A percentile compares a stretch with the other conserved stretches of the same genome.
phyloP scores from a whole-genome alignment of 2,797 vertebrate species.

The Cryptoprocta ferox region DNA sequence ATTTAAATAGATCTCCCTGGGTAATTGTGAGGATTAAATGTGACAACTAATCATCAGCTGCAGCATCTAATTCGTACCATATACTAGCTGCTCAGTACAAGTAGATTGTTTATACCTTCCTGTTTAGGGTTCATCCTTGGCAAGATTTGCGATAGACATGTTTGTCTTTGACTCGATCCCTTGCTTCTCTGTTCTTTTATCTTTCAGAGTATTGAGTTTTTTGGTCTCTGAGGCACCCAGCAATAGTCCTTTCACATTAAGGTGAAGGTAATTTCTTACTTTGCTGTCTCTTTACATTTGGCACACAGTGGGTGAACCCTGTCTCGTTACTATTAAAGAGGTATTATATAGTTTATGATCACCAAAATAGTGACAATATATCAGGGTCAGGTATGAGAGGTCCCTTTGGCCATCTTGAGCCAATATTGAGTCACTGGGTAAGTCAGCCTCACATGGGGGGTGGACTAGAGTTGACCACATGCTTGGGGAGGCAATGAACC shows the following conservation, averaged over 20 bases:
- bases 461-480: too few relatives aligned
- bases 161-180: neutral
- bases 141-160: neutral
- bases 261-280: constrained; percentile 37
- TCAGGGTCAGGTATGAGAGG: neutral
- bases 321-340: neutral
- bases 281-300: constrained; percentile 30
- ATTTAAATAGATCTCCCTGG: neutral
- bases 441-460: neutral
- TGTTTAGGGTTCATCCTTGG: neutral
- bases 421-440: neutral
- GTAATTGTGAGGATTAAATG: neutral
- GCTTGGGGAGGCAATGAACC: neutral
- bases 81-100: neutral
- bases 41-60: neutral
- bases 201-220: neutral
- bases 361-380: neutral
- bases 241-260: neutral
- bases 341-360: neutral
- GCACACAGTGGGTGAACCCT: neutral
- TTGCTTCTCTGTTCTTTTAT: neutral
- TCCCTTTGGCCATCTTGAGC: neutral
- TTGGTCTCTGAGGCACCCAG: neutral
- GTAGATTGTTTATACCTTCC: neutral
- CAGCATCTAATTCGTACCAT: neutral